Conservation (phyloP, 2,888 invertebrate species). For the Laspeyria flexula region DNA sequence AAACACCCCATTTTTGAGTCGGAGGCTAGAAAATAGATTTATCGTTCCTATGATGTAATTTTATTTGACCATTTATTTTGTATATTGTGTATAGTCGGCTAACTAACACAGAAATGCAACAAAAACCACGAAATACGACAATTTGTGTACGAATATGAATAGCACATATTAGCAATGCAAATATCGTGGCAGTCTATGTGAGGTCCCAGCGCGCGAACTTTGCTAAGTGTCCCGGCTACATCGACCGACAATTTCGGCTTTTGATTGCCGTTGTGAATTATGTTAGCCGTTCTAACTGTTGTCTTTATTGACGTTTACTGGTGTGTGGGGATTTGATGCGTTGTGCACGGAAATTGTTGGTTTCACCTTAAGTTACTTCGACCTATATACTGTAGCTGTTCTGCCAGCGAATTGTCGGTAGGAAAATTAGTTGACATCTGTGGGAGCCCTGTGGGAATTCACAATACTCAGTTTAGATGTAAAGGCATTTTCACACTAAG, state of each 20-base stretch:
- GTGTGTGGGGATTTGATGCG: conserved; percentile 13
- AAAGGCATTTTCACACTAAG: too few relatives aligned
- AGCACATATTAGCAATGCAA: conserved; percentile 52
- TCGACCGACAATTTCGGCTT: conserved; percentile 42
- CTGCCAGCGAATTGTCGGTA: too few relatives aligned
- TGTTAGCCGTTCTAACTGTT: conserved; percentile 36
- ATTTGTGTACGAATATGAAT: conserved; percentile 40
- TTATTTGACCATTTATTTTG: neutral
- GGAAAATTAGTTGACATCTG: too few relatives aligned
- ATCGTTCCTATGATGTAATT: too few relatives aligned
- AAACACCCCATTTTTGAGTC: too few relatives aligned
- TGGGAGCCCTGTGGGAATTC: too few relatives aligned
- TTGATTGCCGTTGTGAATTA: conserved; percentile 49
- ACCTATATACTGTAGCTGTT: too few relatives aligned
- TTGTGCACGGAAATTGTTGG: neutral
- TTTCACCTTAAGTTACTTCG: too few relatives aligned
- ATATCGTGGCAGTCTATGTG: conserved; percentile 31
- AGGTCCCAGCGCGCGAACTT: conserved; percentile 43
- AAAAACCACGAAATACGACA: conserved; percentile 13
- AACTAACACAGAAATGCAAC: conserved; percentile 6
- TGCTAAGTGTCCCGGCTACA: conserved; percentile 43
- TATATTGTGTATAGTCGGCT: too few relatives aligned
- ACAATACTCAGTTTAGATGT: too few relatives aligned
- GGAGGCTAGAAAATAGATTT: too few relatives aligned
- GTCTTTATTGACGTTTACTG: conserved; percentile 10